These are phyloP conservation scores for Dynastes maya DNA, from an alignment of 2,888 invertebrate genomes.

Conservation along the genomic window DNA sequence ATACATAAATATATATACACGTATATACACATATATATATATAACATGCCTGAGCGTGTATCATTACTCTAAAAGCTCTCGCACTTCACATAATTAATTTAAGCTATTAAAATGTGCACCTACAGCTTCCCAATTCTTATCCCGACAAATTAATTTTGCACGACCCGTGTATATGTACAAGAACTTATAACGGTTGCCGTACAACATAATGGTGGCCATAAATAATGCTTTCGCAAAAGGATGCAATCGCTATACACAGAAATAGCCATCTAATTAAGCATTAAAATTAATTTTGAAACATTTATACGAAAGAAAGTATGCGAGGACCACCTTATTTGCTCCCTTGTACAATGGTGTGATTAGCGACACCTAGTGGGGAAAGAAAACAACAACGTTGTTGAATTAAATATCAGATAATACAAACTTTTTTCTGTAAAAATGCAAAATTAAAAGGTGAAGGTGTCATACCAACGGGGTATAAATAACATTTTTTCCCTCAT, in stretches of 20 bases:
- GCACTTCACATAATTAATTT: conserved; percentile 22
- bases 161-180: conserved; percentile 8
- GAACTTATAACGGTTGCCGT: not conserved
- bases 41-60: not conserved
- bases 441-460: not conserved
- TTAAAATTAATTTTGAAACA: conserved; percentile 32
- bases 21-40: not conserved
- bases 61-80: conserved; percentile 7
- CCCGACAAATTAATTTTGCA: conserved; percentile 27
- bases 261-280: conserved; percentile 28
- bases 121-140: conserved; percentile 33
- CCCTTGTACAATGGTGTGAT: not conserved
- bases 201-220: not conserved
- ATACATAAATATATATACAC: not conserved
- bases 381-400: conserved; percentile 1
- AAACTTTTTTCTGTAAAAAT: not conserved
- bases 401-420: too few species aligned
- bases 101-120: conserved; percentile 26
- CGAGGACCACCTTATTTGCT: not conserved
- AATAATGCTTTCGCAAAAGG: not conserved
- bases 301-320: not conserved
- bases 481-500: too few species aligned
- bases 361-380: not conserved
- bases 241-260: conserved; percentile 11
- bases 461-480: not conserved